phyloP scores from a whole-genome alignment of 2,113 vertebrate species.

The Plecturocebus donacophilus region DNA sequence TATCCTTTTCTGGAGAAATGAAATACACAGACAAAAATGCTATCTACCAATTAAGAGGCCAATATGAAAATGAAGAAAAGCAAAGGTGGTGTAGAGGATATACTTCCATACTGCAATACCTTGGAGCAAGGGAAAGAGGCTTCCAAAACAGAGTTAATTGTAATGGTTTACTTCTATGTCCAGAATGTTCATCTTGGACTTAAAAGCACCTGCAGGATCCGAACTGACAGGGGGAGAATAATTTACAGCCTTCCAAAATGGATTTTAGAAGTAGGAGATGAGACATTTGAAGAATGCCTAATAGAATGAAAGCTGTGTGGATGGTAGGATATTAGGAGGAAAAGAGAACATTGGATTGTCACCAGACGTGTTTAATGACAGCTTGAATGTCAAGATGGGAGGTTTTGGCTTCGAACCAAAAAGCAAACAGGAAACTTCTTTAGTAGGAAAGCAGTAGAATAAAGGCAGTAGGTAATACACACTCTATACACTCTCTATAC shows the following conservation, averaged over 20 bases:
- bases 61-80: no score
- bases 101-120: accelerated
- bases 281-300: not conserved
- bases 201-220: not conserved
- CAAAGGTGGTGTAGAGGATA: accelerated
- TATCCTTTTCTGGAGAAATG: not conserved
- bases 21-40: not conserved
- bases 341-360: not conserved
- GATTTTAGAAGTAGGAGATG: not conserved
- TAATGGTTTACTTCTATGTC: not conserved
- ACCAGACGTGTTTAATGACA: not conserved
- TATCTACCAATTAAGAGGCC: not conserved
- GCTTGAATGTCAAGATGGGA: not conserved
- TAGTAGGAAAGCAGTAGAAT: not conserved
- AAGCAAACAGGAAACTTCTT: not conserved
- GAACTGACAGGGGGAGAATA: not conserved
- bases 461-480: not conserved
- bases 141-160: not conserved
- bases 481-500: no score
- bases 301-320: not conserved
- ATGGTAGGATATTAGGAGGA: not conserved
- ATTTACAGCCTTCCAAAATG: not conserved
- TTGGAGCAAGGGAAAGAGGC: not conserved
- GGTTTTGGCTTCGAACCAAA: not conserved
- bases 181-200: not conserved